These are phyloP conservation scores for Pomatostomus ruficeps DNA, from an alignment of 2,113 vertebrate species.

Conservation along the genomic window DNA sequence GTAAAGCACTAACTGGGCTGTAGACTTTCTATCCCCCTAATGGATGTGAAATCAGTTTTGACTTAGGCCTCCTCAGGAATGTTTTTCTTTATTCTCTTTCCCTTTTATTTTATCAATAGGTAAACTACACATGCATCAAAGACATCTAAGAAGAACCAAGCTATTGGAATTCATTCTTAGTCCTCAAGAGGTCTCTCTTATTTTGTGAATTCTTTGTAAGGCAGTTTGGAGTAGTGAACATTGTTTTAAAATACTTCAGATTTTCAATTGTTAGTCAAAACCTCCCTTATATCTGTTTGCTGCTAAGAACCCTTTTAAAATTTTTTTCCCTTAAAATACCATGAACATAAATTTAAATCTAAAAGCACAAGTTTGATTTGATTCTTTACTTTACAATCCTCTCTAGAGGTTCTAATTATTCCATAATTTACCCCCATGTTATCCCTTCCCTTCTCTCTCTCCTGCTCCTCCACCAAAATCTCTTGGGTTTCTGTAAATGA, in stretches of 20 bases:
- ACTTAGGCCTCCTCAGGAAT: neutral
- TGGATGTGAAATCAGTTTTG: neutral
- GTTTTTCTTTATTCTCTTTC: neutral
- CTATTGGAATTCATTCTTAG: conserved; percentile 32
- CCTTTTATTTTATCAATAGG: neutral
- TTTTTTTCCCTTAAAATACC: neutral
- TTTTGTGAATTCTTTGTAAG: conserved; percentile 13
- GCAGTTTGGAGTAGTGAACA: neutral
- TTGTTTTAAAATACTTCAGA: neutral
- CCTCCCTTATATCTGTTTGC: neutral
- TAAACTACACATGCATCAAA: neutral
- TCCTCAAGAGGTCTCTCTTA: conserved; percentile 52
- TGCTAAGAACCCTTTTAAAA: neutral
- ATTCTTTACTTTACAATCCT: neutral
- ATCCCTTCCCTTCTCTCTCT: neutral
- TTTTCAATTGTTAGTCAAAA: neutral
- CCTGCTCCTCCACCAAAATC: neutral
- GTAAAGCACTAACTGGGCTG: neutral
- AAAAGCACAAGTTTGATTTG: neutral
- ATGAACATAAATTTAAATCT: neutral
- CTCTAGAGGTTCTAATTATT: neutral
- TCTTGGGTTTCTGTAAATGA: conserved; percentile 7
- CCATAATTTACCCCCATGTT: neutral
- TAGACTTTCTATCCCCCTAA: neutral
- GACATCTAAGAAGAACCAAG: neutral